A percentile compares a stretch with the other conserved stretches of the same genome.
These are phyloP conservation scores for Bradypus variegatus DNA, from an alignment of 2,797 vertebrate species.

Conservation along the genomic window DNA sequence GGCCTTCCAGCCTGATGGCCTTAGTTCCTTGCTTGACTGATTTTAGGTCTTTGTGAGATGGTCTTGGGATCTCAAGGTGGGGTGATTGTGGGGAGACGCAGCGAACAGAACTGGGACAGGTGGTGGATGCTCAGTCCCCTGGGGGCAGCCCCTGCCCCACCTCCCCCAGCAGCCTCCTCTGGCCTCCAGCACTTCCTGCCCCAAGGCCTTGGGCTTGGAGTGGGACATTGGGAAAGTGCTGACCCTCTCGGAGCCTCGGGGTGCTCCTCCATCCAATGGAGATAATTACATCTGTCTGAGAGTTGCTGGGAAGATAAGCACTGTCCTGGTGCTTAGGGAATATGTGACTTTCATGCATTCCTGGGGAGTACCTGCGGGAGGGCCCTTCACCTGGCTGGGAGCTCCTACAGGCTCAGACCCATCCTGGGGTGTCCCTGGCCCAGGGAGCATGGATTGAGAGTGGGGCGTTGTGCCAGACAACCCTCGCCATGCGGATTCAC, in stretches of 20 bases:
- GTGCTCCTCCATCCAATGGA: neutral
- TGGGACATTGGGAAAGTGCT: neutral
- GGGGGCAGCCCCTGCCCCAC: neutral
- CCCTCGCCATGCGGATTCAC: rapidly evolving
- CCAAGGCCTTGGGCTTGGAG: neutral
- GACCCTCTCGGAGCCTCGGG: neutral
- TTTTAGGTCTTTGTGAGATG: neutral
- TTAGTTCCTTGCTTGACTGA: neutral
- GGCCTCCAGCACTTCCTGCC: neutral
- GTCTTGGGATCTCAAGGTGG: neutral
- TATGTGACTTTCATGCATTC: neutral
- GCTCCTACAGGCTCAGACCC: neutral
- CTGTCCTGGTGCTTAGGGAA: neutral
- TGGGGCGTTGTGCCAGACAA: neutral
- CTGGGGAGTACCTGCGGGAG: neutral
- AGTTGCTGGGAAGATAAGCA: neutral
- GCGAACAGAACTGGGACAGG: too few species aligned
- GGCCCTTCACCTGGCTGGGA: neutral
- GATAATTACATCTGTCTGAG: neutral
- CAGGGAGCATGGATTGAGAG: neutral
- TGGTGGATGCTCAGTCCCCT: neutral
- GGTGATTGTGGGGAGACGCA: neutral
- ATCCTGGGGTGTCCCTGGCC: neutral
- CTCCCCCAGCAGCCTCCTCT: neutral
- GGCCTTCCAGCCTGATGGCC: neutral